Conservation (phyloP, 2,888 invertebrate species). For the Perizoma flavofasciatum region DNA sequence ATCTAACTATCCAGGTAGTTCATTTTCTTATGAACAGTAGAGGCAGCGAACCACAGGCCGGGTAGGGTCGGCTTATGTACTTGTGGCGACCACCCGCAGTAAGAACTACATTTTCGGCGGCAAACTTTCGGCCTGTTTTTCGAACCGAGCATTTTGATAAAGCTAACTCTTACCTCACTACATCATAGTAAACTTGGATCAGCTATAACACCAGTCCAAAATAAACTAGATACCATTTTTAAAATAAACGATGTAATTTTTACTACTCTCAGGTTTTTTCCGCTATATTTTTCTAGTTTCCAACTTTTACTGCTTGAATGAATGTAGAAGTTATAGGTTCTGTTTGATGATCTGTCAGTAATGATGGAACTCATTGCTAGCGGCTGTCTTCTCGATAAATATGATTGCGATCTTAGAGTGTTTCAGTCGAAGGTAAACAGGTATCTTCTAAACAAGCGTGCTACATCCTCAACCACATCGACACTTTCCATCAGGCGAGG, state of each 20-base stretch:
- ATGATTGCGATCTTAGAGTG: no score
- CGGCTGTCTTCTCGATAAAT: no score
- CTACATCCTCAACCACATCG: no score
- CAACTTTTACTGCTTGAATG: slow-evolving; percentile 14
- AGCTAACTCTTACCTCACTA: background rate
- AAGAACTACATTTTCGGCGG: background rate
- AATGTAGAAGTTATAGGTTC: slow-evolving; percentile 11
- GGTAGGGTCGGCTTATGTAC: background rate
- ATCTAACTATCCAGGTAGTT: background rate
- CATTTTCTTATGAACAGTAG: slow-evolving; percentile 4
- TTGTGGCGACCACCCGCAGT: no score
- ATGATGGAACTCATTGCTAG: background rate
- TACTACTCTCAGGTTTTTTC: slow-evolving; percentile 13
- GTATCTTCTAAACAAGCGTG: no score
- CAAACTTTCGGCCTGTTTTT: background rate
- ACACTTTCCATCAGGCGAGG: no score
- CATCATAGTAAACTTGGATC: slow-evolving; percentile 5
- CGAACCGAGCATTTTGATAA: no score
- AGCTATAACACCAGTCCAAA: slow-evolving; percentile 15
- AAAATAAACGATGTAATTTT: slow-evolving; percentile 18
- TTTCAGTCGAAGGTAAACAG: no score
- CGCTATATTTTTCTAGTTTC: slow-evolving; percentile 8
- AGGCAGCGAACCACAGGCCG: background rate
- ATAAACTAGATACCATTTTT: slow-evolving; percentile 26
- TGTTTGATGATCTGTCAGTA: background rate